phyloP scores from a whole-genome alignment of 2,113 vertebrate genomes.

The Cyrtonyx montezumae region DNA sequence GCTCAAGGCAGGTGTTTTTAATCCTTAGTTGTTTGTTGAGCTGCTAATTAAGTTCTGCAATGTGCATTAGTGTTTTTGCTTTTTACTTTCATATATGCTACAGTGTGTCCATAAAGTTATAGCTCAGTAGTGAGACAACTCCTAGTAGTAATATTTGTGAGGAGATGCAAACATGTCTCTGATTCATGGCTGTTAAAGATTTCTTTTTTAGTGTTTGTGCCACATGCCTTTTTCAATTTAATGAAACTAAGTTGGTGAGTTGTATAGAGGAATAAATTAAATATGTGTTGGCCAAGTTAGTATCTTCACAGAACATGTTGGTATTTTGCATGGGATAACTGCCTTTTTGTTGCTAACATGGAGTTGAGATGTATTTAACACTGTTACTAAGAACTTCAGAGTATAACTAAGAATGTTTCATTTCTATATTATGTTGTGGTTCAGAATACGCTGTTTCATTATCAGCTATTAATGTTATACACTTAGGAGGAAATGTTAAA shows the following conservation, averaged over 20 bases:
- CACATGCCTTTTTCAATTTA: rapidly evolving
- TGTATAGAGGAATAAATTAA: background rate
- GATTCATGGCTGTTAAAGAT: rapidly evolving
- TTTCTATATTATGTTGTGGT: background rate
- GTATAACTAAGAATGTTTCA: background rate
- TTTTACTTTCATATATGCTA: too few relatives aligned
- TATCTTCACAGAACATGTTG: background rate
- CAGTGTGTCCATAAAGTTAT: background rate
- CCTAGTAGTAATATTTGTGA: background rate
- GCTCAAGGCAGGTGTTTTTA: background rate
- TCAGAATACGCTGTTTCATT: background rate
- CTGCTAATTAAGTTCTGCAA: background rate
- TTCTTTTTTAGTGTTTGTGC: background rate
- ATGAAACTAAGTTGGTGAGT: background rate
- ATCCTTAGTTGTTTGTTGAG: background rate
- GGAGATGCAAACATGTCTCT: background rate
- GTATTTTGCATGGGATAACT: background rate
- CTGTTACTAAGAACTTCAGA: background rate
- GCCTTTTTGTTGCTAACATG: background rate
- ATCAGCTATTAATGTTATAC: background rate
- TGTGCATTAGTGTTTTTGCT: too few relatives aligned
- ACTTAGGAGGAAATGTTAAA: background rate
- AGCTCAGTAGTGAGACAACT: background rate
- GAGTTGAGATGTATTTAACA: background rate
- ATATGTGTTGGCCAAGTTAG: background rate